Evolutionary conservation across 2,797 vertebrate genomes (phyloP).

Genomic region (Atherinosoma microstoma): DNA sequence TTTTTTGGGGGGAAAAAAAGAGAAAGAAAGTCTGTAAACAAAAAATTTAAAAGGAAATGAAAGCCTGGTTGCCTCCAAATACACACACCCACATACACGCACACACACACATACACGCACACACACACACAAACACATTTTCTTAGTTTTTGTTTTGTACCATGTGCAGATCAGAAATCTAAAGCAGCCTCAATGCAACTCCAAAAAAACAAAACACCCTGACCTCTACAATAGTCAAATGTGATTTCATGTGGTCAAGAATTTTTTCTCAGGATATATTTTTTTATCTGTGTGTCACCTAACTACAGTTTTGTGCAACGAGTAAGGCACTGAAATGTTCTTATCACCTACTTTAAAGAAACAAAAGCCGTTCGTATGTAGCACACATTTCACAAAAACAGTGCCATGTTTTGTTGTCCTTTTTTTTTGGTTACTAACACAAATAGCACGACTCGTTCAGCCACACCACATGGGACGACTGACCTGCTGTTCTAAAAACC

Average conservation of each 20-base stretch:
- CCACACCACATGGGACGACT: slow-evolving; percentile 12
- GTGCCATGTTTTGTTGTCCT: neutral
- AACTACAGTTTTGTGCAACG: slow-evolving; percentile 85
- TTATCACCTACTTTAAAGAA: slow-evolving; percentile 33
- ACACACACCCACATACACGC: neutral
- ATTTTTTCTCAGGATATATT: neutral
- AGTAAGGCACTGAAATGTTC: slow-evolving; percentile 91
- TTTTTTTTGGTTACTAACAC: slow-evolving; percentile 10
- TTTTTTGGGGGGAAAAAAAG: slow-evolving; percentile 64
- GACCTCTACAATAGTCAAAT: neutral
- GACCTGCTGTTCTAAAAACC: slow-evolving; percentile 35
- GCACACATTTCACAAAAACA: slow-evolving; percentile 37
- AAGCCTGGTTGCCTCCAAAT: slow-evolving; percentile 78
- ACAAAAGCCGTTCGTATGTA: slow-evolving; percentile 43
- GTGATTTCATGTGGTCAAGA: slow-evolving; percentile 5
- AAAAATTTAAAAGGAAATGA: slow-evolving; percentile 31
- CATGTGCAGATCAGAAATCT: slow-evolving; percentile 19
- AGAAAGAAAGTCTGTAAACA: slow-evolving; percentile 78
- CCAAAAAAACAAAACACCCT: neutral
- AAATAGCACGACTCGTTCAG: slow-evolving; percentile 46
- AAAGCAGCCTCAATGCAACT: slow-evolving; percentile 1
- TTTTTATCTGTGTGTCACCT: slow-evolving; percentile 63
- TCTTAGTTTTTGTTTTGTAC: slow-evolving; percentile 20
- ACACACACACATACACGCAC: too few species aligned
- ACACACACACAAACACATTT: too few species aligned